Conservation (phyloP, 2,888 invertebrate species). For the Chouioia cunea region DNA sequence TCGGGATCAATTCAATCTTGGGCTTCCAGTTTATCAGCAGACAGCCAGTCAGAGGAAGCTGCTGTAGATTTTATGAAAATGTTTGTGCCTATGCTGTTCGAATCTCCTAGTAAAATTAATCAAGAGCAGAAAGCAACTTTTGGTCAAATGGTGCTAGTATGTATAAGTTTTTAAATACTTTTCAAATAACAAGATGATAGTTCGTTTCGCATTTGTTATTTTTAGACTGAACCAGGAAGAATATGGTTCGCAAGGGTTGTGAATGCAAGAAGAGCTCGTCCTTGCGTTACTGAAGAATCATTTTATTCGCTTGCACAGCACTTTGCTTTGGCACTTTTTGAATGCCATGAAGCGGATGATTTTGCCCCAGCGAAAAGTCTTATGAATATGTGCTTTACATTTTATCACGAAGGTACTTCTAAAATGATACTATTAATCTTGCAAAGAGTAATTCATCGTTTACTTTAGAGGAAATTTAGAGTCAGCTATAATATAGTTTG, state of each 20-base stretch:
- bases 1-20: slow-evolving; percentile 76
- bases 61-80: slow-evolving; percentile 77
- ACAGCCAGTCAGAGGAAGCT: slow-evolving; percentile 73
- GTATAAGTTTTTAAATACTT: slow-evolving; percentile 41
- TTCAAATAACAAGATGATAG: slow-evolving; percentile 26
- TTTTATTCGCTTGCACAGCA: slow-evolving; percentile 80
- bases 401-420: slow-evolving; percentile 76
- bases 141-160: slow-evolving; percentile 74
- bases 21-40: slow-evolving; percentile 75
- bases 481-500: no score
- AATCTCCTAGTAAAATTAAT: slow-evolving; percentile 71
- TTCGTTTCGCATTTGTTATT: no score
- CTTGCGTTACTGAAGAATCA: slow-evolving; percentile 75
- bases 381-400: slow-evolving; percentile 83
- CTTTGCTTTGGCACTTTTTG: slow-evolving; percentile 79
- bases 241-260: slow-evolving; percentile 80
- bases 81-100: slow-evolving; percentile 76
- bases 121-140: slow-evolving; percentile 78
- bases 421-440: no score
- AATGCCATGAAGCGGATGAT: slow-evolving; percentile 80
- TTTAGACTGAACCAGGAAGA: slow-evolving; percentile 74
- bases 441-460: no score
- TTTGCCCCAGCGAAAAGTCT: slow-evolving; percentile 79
- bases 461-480: no score
- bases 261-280: slow-evolving; percentile 75